Evolutionary conservation across 2,797 vertebrate species (phyloP).

Genomic region (Cryptoblepharus egeriae): DNA sequence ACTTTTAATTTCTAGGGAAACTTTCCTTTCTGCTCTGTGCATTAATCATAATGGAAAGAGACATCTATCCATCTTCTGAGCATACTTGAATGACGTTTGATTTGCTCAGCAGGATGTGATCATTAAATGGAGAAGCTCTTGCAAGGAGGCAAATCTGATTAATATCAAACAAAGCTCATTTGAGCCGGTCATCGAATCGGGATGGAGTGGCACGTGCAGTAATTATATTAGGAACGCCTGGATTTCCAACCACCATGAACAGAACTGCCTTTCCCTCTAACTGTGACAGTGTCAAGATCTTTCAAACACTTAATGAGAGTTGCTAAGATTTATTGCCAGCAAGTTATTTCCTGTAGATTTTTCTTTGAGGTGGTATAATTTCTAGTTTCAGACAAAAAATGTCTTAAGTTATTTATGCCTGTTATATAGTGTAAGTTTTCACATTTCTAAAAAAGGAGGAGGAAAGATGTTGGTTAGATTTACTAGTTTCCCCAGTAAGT

Average conservation of each 20-base stretch:
- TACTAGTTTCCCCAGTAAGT: conserved; percentile 3
- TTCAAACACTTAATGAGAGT: conserved; percentile 55
- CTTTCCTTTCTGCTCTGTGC: conserved; percentile 20
- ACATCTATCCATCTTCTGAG: conserved; percentile 12
- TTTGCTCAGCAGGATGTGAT: conserved; percentile 66
- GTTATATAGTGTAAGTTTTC: conserved; percentile 23
- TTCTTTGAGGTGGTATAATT: conserved; percentile 39
- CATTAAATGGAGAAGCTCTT: conserved; percentile 68
- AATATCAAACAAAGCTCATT: conserved; percentile 75
- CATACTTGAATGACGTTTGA: conserved; percentile 55
- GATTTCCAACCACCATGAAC: conserved; percentile 53
- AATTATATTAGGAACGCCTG: conserved; percentile 71
- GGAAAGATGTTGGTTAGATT: conserved; percentile 18
- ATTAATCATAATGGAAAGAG: conserved; percentile 42
- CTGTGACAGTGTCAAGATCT: conserved; percentile 56
- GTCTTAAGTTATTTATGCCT: conserved; percentile 43
- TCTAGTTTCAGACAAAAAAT: conserved; percentile 40
- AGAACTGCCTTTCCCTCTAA: conserved; percentile 60
- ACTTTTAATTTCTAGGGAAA: conserved; percentile 30
- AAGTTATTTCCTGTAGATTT: conserved; percentile 11
- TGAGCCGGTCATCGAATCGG: conserved; percentile 66
- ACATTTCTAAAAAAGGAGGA: conserved; percentile 31
- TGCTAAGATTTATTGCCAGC: conserved; percentile 32
- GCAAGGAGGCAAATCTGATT: conserved; percentile 69
- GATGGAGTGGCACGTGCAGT: conserved; percentile 59